phyloP scores from a whole-genome alignment of 2,797 vertebrate species.

The Prunella strophiata region DNA sequence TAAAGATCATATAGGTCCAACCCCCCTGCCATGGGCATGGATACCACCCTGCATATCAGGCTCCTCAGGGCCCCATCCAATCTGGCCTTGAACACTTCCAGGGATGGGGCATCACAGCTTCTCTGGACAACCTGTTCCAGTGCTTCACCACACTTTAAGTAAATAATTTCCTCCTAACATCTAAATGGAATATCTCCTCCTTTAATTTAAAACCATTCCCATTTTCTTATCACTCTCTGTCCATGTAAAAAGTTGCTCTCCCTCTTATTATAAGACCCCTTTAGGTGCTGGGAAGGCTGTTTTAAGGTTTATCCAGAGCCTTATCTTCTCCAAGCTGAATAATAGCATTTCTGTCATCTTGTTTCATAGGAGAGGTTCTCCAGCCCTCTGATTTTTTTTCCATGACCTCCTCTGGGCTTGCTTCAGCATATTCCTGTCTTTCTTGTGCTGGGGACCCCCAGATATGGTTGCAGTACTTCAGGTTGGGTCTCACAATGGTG shows the following conservation, averaged over 20 bases:
- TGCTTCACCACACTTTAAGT: not conserved
- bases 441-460: not conserved
- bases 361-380: not conserved
- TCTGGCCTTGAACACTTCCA: not conserved
- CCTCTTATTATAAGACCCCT: not conserved
- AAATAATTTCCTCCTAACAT: not conserved
- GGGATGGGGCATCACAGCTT: not conserved
- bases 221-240: not conserved
- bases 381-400: not conserved
- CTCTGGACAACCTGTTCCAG: not conserved
- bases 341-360: not conserved
- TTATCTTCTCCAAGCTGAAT: not conserved
- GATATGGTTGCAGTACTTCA: not conserved
- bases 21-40: fast-evolving
- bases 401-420: not conserved
- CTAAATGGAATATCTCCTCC: not conserved
- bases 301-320: not conserved
- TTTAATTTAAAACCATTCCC: not conserved
- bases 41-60: not conserved
- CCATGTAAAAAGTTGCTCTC: not conserved
- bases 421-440: not conserved
- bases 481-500: not conserved
- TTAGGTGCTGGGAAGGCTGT: not conserved
- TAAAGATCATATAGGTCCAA: not conserved
- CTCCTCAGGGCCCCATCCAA: not conserved